phyloP scores from a whole-genome alignment of 1,140 invertebrate species.

The Apis dorsata region DNA sequence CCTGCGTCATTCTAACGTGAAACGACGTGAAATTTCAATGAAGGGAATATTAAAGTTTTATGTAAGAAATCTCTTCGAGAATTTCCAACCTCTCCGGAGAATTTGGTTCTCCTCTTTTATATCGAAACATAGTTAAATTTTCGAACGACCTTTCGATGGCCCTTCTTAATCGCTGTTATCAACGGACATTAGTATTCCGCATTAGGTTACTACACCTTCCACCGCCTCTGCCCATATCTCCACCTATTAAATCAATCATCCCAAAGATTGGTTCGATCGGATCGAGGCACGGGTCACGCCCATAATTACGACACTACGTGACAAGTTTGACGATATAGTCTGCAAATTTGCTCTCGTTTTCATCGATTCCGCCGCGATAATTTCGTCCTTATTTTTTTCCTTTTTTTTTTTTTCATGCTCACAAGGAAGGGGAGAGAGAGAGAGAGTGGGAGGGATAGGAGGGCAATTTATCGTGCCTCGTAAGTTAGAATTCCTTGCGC shows the following conservation, averaged over 20 bases:
- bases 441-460: too few relatives aligned
- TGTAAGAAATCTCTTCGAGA: not conserved
- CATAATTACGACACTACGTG: constrained; percentile 58
- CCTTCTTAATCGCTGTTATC: constrained; percentile 52
- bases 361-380: constrained; percentile 1
- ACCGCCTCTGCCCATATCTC: not conserved
- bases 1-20: too few relatives aligned
- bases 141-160: not conserved
- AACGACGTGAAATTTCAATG: not conserved
- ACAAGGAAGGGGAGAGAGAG: too few relatives aligned
- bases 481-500: not conserved
- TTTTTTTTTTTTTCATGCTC: too few relatives aligned
- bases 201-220: constrained; percentile 28
- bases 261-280: constrained; percentile 37
- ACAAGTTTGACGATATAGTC: constrained; percentile 52
- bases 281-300: constrained; percentile 32
- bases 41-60: not conserved
- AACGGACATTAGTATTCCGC: constrained; percentile 55
- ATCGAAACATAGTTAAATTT: not conserved
- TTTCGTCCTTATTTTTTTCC: not conserved
- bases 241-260: constrained; percentile 55
- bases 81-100: not conserved
- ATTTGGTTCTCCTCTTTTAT: not conserved
- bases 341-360: constrained; percentile 14
- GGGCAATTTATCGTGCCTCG: not conserved